Evolutionary conservation across 2,113 vertebrate species (phyloP).

Genomic region (Xiphias gladius): DNA sequence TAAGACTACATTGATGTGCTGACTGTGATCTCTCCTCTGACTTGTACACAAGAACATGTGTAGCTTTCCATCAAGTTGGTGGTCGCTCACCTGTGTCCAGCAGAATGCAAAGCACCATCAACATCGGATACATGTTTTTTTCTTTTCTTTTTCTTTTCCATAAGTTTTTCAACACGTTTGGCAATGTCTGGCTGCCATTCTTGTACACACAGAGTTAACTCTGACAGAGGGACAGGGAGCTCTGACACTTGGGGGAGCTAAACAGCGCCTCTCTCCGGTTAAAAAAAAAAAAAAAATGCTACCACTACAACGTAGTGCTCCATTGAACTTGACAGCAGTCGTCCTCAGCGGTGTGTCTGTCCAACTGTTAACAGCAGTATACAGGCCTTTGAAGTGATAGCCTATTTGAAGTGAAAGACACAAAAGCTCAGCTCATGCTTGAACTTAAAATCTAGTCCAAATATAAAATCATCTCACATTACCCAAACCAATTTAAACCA

Average conservation of each 20-base stretch:
- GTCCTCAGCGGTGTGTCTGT: constrained; percentile 51
- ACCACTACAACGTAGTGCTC: constrained; percentile 55
- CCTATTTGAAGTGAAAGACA: constrained; percentile 45
- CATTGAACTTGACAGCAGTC: constrained; percentile 69
- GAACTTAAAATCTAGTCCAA: constrained; percentile 34
- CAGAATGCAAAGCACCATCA: not conserved
- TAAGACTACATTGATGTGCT: not conserved
- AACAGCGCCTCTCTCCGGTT: constrained; percentile 63
- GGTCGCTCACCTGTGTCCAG: not conserved
- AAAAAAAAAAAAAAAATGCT: constrained; percentile 1
- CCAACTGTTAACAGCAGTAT: constrained; percentile 69
- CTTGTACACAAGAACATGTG: not conserved
- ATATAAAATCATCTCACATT: constrained; percentile 30
- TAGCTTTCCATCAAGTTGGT: not conserved
- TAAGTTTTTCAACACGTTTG: not conserved
- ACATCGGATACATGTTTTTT: not conserved
- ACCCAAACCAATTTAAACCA: not conserved
- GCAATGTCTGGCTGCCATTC: not conserved
- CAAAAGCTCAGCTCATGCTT: constrained; percentile 61
- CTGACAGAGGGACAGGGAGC: not conserved
- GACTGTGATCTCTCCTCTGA: not conserved
- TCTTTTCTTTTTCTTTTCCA: not conserved
- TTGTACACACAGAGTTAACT: not conserved
- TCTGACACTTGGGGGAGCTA: not conserved
- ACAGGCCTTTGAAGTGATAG: constrained; percentile 55